phyloP scores from a whole-genome alignment of 2,888 invertebrate species.

The Trissoscelio sp. region DNA sequence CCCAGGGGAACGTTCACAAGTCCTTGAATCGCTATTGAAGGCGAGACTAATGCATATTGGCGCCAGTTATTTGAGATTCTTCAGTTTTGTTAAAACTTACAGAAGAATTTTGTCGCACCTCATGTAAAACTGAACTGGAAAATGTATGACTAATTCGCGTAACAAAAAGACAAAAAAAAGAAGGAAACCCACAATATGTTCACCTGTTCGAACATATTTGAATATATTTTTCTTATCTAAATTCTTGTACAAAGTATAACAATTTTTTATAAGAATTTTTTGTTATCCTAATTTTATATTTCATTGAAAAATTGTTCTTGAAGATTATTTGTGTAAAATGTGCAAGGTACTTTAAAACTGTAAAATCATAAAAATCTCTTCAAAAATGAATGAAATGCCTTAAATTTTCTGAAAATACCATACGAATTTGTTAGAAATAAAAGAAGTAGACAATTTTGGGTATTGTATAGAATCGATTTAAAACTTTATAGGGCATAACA shows the following conservation, averaged over 20 bases:
- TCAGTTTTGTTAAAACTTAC: slow-evolving; percentile 12
- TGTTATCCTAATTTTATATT: too few relatives aligned
- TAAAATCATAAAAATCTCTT: too few relatives aligned
- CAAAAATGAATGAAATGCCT: too few relatives aligned
- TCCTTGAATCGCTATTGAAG: background rate
- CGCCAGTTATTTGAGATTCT: slow-evolving; percentile 38
- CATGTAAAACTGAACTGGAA: background rate
- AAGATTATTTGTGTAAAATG: too few relatives aligned
- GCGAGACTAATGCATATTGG: slow-evolving; percentile 48
- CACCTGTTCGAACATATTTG: too few relatives aligned
- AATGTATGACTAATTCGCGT: slow-evolving; percentile 13
- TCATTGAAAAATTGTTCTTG: too few relatives aligned
- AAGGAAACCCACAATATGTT: too few relatives aligned
- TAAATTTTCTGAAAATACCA: too few relatives aligned
- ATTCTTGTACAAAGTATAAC: too few relatives aligned
- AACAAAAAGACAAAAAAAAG: slow-evolving; percentile 14
- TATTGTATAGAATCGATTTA: slow-evolving; percentile 9
- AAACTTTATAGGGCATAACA: slow-evolving; percentile 7
- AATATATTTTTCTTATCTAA: too few relatives aligned
- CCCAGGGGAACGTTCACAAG: background rate
- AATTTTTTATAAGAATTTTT: too few relatives aligned
- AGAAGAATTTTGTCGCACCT: slow-evolving; percentile 24
- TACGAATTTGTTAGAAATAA: background rate
- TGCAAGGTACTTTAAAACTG: too few relatives aligned
- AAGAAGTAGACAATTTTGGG: background rate